A percentile compares a stretch with the other conserved stretches of the same genome.
phyloP scores from a whole-genome alignment of 2,113 vertebrate genomes.

The Onychorhynchus coronatus region DNA sequence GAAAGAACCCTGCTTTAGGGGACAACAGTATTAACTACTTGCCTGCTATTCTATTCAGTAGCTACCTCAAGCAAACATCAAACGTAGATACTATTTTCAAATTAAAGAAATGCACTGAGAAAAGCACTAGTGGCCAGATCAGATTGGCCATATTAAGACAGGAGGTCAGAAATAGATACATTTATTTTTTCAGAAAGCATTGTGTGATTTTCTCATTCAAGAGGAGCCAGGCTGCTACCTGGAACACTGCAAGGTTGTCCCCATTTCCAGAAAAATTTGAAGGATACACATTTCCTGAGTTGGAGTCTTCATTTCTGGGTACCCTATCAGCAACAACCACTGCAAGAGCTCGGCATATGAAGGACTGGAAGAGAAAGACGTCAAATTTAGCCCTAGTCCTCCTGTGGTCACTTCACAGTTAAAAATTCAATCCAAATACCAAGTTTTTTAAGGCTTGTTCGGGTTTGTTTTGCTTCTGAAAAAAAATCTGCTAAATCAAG shows the following conservation, averaged over 20 bases:
- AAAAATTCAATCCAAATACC: not conserved
- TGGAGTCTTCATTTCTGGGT: not conserved
- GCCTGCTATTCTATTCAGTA: not conserved
- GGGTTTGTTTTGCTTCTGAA: not conserved
- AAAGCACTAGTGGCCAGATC: not conserved
- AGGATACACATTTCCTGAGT: not conserved
- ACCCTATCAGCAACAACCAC: not conserved
- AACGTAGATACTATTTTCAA: not conserved
- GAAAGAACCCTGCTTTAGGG: not conserved
- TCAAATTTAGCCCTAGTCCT: not conserved
- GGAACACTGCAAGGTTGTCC: not conserved
- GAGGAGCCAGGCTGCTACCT: not conserved
- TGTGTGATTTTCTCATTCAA: not conserved
- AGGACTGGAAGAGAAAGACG: not conserved
- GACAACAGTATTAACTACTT: not conserved
- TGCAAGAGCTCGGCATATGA: not conserved
- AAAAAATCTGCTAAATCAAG: not conserved
- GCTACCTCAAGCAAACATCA: not conserved
- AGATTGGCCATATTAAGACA: not conserved
- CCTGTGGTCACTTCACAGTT: not conserved
- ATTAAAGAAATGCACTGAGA: not conserved
- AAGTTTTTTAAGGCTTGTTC: not conserved
- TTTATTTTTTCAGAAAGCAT: not conserved
- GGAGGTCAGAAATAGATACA: not conserved
- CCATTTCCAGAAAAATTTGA: not conserved